Evolutionary conservation across 2,113 vertebrate species (phyloP).

Genomic region (Epinephelus moara): DNA sequence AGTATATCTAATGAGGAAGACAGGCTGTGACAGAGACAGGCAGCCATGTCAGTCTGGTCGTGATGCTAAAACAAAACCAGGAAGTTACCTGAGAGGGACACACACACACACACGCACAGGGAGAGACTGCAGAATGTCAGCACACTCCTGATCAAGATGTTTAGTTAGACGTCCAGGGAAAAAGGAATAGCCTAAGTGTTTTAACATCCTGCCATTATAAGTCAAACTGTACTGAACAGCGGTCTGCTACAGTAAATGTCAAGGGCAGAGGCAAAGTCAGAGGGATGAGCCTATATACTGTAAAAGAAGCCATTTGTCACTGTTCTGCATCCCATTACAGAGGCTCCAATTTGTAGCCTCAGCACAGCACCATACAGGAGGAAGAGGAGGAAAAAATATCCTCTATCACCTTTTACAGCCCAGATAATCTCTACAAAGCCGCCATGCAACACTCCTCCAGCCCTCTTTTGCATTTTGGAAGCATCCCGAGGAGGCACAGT

Average conservation of each 20-base stretch:
- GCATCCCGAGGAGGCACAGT: conserved; percentile 37
- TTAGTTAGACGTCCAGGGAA: conserved; percentile 2
- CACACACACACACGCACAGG: not conserved
- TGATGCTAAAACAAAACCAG: conserved; percentile 1
- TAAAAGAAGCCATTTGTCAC: conserved; percentile 82
- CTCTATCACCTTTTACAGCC: conserved; percentile 56
- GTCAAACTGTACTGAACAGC: conserved; percentile 63
- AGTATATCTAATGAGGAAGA: not conserved
- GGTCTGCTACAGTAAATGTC: conserved; percentile 70
- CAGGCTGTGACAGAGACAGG: not conserved
- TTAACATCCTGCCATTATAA: conserved; percentile 62
- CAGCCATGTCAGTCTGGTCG: not conserved
- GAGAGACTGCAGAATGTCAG: conserved; percentile 20
- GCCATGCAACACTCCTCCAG: conserved; percentile 43
- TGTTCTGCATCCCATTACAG: conserved; percentile 78
- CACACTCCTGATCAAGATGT: conserved; percentile 43
- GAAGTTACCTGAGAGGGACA: not conserved
- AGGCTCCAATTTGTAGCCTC: conserved; percentile 68
- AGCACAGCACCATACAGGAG: conserved; percentile 56
- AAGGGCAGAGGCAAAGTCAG: conserved; percentile 82
- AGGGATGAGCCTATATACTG: conserved; percentile 68
- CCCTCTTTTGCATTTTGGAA: conserved; percentile 48
- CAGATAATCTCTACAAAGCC: conserved; percentile 71
- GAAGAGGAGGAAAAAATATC: conserved; percentile 34
- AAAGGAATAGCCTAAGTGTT: conserved; percentile 25